Percentiles rank a stretch among this genome's conserved stretches.
Conservation (phyloP, 2,797 vertebrate genomes). For the Spinibarbus caldwelli region DNA sequence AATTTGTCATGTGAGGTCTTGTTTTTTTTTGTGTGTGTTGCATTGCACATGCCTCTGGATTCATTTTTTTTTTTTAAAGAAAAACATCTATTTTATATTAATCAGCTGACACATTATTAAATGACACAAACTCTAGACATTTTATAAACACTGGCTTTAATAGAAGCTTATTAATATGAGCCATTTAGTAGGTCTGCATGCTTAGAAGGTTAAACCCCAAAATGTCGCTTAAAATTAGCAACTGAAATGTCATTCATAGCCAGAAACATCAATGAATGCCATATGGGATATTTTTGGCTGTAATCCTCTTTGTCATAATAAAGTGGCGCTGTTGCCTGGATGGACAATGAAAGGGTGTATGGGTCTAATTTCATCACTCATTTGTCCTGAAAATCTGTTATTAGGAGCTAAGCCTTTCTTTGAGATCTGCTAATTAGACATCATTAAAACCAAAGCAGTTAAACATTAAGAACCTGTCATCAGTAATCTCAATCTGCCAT, state of each 20-base stretch:
- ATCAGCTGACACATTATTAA: neutral
- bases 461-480: constrained; percentile 39
- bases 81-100: neutral
- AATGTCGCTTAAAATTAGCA: constrained; percentile 33
- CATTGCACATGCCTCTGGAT: neutral
- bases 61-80: neutral
- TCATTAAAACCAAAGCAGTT: constrained; percentile 29
- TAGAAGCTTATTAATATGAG: neutral
- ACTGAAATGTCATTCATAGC: constrained; percentile 10
- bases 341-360: constrained; percentile 3
- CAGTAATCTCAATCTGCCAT: constrained; percentile 10
- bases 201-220: neutral
- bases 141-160: neutral
- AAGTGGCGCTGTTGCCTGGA: neutral
- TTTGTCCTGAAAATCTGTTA: constrained; percentile 41
- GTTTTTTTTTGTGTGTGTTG: neutral
- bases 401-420: constrained; percentile 36
- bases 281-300: constrained; percentile 24
- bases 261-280: constrained; percentile 21
- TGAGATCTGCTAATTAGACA: constrained; percentile 40
- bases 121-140: neutral
- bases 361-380: constrained; percentile 26
- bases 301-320: constrained; percentile 30
- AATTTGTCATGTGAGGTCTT: neutral
- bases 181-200: neutral